phyloP scores from a whole-genome alignment of 1,140 invertebrate species.

The Gonioctena quinquepunctata region DNA sequence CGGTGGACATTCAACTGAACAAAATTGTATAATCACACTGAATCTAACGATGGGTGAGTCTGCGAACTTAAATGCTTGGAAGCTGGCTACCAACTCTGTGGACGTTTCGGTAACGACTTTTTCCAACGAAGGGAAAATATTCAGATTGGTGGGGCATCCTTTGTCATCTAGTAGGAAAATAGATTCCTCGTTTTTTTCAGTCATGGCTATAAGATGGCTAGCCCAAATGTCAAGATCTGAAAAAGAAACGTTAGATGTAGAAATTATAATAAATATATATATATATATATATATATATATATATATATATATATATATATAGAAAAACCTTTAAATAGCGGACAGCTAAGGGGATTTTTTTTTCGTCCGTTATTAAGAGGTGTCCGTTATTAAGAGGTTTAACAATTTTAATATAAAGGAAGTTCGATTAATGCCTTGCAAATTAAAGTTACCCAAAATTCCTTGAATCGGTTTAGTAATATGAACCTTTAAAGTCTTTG shows the following conservation, averaged over 20 bases:
- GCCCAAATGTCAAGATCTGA: slow-evolving; percentile 57
- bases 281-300: no score
- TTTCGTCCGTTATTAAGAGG: no score
- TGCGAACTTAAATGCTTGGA: slow-evolving; percentile 61
- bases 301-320: no score
- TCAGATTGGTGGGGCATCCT: slow-evolving; percentile 65
- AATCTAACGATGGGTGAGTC: slow-evolving; percentile 57
- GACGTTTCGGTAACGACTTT: slow-evolving; percentile 47
- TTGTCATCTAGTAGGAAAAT: slow-evolving; percentile 63
- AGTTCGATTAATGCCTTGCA: no score
- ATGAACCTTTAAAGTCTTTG: no score
- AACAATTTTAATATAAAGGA: no score
- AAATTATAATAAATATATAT: no score
- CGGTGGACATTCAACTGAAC: slow-evolving; percentile 51
- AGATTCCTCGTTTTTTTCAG: slow-evolving; percentile 55
- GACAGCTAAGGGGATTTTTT: no score
- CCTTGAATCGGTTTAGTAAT: no score
- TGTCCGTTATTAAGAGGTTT: no score
- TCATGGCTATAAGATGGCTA: slow-evolving; percentile 61
- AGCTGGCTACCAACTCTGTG: slow-evolving; percentile 52
- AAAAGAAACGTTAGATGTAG: background rate
- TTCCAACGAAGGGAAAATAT: slow-evolving; percentile 55
- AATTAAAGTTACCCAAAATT: no score
- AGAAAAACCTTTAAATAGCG: no score
- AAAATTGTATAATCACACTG: slow-evolving; percentile 60